Conservation (phyloP, 2,113 vertebrate species). For the Atherinomorus stipes region DNA sequence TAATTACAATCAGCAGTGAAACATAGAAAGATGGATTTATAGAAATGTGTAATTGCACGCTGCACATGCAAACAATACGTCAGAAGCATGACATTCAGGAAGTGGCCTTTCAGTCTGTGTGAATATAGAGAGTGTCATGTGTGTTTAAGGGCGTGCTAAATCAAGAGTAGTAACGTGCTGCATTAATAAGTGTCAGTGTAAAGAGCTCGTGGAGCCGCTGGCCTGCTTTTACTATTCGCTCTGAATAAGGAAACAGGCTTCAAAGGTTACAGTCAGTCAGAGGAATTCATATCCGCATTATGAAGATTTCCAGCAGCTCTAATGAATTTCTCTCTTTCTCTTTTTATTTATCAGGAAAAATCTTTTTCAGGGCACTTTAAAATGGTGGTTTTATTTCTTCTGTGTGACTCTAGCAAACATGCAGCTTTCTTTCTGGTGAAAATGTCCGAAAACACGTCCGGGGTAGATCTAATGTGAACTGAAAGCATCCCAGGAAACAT, state of each 20-base stretch:
- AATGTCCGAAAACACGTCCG: too few relatives aligned
- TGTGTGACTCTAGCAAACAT: too few relatives aligned
- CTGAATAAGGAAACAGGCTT: constrained; percentile 49
- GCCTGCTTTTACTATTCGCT: constrained; percentile 40
- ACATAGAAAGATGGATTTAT: constrained; percentile 14
- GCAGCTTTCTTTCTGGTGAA: too few relatives aligned
- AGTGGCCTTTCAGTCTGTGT: constrained; percentile 45
- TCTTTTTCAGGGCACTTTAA: not conserved
- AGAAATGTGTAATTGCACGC: constrained; percentile 9
- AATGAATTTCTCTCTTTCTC: constrained; percentile 27
- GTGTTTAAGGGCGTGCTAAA: constrained; percentile 54
- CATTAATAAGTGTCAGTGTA: constrained; percentile 62
- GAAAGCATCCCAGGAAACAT: too few relatives aligned
- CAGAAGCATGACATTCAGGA: constrained; percentile 50
- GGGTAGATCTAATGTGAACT: not conserved
- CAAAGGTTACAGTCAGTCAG: constrained; percentile 64
- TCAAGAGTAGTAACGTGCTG: constrained; percentile 28
- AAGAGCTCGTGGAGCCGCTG: constrained; percentile 50
- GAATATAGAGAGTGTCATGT: constrained; percentile 49
- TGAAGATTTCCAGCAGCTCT: constrained; percentile 21
- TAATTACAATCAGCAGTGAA: constrained; percentile 29
- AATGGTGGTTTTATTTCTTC: not conserved
- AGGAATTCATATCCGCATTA: constrained; percentile 16
- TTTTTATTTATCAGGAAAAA: constrained; percentile 1
- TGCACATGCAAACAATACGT: constrained; percentile 10